Percentiles rank a stretch among this genome's conserved stretches.
Conservation (phyloP, 2,797 vertebrate genomes). For the Macrochelys suwanniensis region DNA sequence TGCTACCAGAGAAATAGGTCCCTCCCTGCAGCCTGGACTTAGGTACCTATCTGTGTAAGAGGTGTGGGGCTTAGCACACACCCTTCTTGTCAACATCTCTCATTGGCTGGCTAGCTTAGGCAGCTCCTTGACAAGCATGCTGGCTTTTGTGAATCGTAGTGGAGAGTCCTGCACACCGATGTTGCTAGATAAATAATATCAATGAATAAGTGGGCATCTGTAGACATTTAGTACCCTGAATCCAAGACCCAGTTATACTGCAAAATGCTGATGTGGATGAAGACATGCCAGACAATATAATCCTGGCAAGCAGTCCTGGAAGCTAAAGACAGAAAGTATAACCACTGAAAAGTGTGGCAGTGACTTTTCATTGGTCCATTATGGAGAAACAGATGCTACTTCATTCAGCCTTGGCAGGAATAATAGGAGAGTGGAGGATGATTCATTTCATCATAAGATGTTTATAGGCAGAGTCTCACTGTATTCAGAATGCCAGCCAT, state of each 20-base stretch:
- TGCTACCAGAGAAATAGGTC: neutral
- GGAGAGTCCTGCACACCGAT: neutral
- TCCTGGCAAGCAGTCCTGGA: neutral
- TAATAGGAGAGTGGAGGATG: neutral
- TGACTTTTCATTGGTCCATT: neutral
- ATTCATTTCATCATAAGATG: slow-evolving; percentile 23
- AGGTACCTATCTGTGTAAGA: neutral
- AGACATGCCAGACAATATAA: neutral
- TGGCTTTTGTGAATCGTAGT: neutral
- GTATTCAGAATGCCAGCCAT: neutral
- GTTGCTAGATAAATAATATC: neutral
- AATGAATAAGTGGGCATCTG: neutral
- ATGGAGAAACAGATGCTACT: neutral
- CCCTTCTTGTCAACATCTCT: neutral
- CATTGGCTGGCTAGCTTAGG: neutral
- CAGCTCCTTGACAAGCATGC: neutral
- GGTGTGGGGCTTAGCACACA: neutral
- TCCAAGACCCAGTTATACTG: neutral
- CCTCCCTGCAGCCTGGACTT: neutral
- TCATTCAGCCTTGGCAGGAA: neutral
- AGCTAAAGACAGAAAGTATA: neutral
- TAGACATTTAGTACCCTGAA: neutral
- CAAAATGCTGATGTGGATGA: neutral
- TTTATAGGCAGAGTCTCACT: neutral
- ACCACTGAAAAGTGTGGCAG: accelerated